Conservation (phyloP, 2,888 invertebrate genomes). For the Stictocephala bisonia region DNA sequence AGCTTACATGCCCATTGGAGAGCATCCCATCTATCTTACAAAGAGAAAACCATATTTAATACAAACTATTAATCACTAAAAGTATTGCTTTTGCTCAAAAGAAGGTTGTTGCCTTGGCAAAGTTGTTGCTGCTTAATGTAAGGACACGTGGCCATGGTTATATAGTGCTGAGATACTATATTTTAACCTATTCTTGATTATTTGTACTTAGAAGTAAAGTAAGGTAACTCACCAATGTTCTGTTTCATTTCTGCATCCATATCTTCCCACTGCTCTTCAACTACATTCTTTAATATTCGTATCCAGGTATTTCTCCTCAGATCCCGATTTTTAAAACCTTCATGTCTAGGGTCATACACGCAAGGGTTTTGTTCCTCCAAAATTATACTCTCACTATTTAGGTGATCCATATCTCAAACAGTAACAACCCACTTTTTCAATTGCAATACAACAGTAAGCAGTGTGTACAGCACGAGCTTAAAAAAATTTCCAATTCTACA, state of each 20-base stretch:
- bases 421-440: too few relatives aligned
- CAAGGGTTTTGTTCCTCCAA: slow-evolving; percentile 14
- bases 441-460: too few relatives aligned
- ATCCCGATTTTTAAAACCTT: background rate
- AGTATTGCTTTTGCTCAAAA: slow-evolving; percentile 1
- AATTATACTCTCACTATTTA: slow-evolving; percentile 1
- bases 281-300: background rate
- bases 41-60: background rate
- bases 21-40: background rate
- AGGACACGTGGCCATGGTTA: too few relatives aligned
- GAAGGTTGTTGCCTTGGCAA: slow-evolving; percentile 18
- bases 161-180: background rate
- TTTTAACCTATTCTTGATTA: background rate
- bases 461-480: too few relatives aligned
- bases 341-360: background rate
- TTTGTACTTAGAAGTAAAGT: background rate
- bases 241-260: background rate
- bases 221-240: background rate
- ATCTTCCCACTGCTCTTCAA: slow-evolving; percentile 1
- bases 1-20: slow-evolving; percentile 6
- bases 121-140: background rate
- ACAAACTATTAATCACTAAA: background rate
- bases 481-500: too few relatives aligned
- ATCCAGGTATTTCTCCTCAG: slow-evolving; percentile 1
- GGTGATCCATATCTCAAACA: too few relatives aligned